Conservation (phyloP, 2,888 invertebrate species). For the Lycia hirtaria region DNA sequence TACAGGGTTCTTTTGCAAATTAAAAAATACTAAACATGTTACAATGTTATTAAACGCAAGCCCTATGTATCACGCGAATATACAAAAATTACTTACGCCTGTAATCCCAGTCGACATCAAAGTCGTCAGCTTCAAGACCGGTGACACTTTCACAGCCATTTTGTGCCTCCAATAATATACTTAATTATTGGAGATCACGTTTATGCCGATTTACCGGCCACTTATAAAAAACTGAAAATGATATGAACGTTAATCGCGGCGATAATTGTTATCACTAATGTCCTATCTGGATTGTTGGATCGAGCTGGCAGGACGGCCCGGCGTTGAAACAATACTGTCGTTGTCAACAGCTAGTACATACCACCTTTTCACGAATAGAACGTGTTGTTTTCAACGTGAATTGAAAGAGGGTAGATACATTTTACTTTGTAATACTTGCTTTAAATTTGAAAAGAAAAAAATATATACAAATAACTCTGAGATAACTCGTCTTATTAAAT, state of each 20-base stretch:
- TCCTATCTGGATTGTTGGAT: conserved; percentile 38
- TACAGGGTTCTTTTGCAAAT: too few relatives aligned
- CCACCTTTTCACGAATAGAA: too few relatives aligned
- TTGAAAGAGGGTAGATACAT: too few relatives aligned
- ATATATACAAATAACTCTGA: too few relatives aligned
- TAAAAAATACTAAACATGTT: too few relatives aligned
- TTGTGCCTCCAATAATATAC: conserved; percentile 17
- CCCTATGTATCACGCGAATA: background rate
- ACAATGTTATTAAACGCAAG: background rate
- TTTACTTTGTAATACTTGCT: too few relatives aligned
- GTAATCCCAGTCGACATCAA: conserved; percentile 57
- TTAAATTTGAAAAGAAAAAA: too few relatives aligned
- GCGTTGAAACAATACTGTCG: background rate
- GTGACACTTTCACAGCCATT: conserved; percentile 44
- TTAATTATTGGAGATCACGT: conserved; percentile 49
- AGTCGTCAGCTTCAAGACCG: conserved; percentile 53
- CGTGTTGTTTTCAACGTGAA: too few relatives aligned
- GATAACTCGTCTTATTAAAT: too few relatives aligned
- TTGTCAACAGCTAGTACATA: background rate
- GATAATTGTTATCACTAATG: conserved; percentile 78
- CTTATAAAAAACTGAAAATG: conserved; percentile 58
- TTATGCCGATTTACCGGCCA: conserved; percentile 55
- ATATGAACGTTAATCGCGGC: conserved; percentile 66
- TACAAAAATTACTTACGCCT: conserved; percentile 58
- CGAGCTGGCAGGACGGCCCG: conserved; percentile 20